Percentiles rank a stretch among this genome's conserved stretches.
Evolutionary conservation across 2,797 vertebrate genomes (phyloP).

Genomic region (Dermochelys coriacea): DNA sequence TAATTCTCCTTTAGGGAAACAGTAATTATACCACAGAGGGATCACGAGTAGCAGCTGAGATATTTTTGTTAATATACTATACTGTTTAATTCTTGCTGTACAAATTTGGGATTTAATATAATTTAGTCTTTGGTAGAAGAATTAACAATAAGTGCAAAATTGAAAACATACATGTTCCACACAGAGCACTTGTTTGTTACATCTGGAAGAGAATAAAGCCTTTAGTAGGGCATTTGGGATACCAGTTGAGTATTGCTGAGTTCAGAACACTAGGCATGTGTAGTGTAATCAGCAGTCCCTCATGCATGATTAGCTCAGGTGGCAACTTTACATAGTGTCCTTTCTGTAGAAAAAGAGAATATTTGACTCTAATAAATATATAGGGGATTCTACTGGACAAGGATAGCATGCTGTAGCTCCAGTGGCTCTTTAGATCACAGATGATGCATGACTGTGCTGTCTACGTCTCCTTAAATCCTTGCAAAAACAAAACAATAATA

Average conservation of each 20-base stretch:
- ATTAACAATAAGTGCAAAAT: constrained; percentile 44
- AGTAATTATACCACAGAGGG: constrained; percentile 31
- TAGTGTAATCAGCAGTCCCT: neutral
- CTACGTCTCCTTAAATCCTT: neutral
- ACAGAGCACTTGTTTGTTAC: neutral
- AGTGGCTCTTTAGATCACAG: neutral
- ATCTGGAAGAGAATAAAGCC: neutral
- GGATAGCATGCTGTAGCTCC: neutral
- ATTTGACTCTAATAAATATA: neutral
- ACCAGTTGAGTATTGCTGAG: neutral
- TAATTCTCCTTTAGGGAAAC: constrained; percentile 44
- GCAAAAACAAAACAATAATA: neutral
- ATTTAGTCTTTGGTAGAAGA: constrained; percentile 48
- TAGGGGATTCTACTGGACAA: neutral
- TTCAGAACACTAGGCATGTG: neutral
- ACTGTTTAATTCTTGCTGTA: constrained; percentile 51
- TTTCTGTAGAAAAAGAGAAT: neutral
- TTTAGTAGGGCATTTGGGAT: neutral
- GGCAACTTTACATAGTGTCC: neutral
- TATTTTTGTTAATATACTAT: constrained; percentile 60
- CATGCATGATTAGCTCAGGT: neutral
- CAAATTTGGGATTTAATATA: constrained; percentile 50
- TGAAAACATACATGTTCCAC: neutral
- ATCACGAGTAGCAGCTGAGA: constrained; percentile 35
- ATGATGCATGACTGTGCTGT: neutral